Conservation (phyloP, 2,113 vertebrate species). For the Polyodon spathula region DNA sequence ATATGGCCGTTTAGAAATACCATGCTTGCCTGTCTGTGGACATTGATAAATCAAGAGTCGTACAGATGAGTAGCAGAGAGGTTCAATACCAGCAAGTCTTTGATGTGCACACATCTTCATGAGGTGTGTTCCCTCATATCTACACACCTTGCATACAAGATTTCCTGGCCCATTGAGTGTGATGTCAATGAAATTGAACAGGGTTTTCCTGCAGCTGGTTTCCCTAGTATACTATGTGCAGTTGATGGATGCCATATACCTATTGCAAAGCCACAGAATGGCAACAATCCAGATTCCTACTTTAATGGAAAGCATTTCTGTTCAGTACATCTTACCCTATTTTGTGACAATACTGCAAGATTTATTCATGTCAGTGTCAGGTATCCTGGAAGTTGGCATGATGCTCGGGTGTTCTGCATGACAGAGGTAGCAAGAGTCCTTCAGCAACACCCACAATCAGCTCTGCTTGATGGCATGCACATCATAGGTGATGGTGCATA, state of each 20-base stretch:
- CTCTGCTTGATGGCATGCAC: conserved; percentile 5
- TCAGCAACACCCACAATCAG: conserved; percentile 16
- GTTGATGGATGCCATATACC: conserved; percentile 18
- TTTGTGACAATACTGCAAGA: conserved; percentile 21
- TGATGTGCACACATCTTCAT: conserved; percentile 18
- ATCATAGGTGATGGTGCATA: conserved; percentile 11
- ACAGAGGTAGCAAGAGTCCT: conserved; percentile 22
- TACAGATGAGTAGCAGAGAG: conserved; percentile 15
- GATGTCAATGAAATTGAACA: conserved; percentile 16
- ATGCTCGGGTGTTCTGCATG: conserved; percentile 18
- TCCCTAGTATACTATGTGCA: conserved; percentile 23
- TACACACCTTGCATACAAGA: conserved; percentile 13
- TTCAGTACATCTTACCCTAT: conserved; percentile 20
- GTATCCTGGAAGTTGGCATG: conserved; percentile 27
- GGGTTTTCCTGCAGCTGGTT: conserved; percentile 15
- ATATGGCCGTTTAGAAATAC: no score
- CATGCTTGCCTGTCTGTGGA: not conserved
- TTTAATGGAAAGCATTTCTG: conserved; percentile 8
- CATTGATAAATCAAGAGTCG: no score
- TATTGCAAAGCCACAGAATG: conserved; percentile 19
- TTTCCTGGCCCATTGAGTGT: conserved; percentile 21
- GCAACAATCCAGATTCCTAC: conserved; percentile 22
- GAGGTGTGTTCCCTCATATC: conserved; percentile 24
- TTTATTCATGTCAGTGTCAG: conserved; percentile 21
- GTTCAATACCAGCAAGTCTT: conserved; percentile 22